Conservation (phyloP, 2,113 vertebrate genomes). For the Acrocephalus kingi region DNA sequence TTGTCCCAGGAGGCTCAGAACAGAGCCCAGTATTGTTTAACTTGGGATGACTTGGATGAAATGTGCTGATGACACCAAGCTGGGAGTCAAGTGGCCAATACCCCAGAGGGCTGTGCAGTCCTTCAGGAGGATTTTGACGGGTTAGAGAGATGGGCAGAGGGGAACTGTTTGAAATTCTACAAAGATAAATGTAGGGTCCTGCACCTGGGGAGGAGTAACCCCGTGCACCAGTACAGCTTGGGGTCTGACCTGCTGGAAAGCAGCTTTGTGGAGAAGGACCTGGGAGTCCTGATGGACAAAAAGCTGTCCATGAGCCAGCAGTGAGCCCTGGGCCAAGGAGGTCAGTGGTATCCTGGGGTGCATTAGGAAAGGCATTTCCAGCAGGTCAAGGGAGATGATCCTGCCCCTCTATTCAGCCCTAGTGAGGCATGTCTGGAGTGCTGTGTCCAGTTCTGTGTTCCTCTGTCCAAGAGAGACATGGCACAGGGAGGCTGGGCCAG, state of each 20-base stretch:
- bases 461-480: background rate
- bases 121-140: background rate
- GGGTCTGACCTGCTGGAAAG: background rate
- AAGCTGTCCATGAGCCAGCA: background rate
- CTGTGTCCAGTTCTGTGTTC: background rate
- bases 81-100: background rate
- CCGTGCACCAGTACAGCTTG: background rate
- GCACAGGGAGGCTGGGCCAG: background rate
- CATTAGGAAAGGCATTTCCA: background rate
- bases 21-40: background rate
- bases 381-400: background rate
- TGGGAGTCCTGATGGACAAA: background rate
- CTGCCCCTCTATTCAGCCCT: background rate
- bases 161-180: background rate
- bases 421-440: background rate
- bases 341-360: background rate
- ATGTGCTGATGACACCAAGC: background rate
- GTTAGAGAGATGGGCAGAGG: background rate
- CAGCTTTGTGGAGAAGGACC: background rate
- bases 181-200: background rate
- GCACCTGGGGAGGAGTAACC: background rate
- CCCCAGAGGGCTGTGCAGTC: background rate
- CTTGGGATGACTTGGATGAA: background rate
- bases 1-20: background rate
- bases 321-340: background rate